These are phyloP conservation scores for Antechinus stuartii DNA, from an alignment of 2,113 vertebrate genomes.

Conservation along the genomic window DNA sequence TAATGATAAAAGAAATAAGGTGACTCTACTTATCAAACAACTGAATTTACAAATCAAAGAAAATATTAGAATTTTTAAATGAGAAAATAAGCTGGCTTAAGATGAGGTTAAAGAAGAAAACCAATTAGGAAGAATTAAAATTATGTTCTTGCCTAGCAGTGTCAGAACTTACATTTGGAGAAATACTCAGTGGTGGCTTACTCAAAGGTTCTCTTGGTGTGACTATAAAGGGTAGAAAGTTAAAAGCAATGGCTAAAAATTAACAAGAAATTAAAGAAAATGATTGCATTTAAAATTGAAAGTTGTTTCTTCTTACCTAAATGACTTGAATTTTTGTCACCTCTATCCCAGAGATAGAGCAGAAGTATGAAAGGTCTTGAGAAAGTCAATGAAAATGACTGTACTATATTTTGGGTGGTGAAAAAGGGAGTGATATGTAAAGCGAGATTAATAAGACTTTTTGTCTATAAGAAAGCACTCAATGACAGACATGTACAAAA, in stretches of 20 bases:
- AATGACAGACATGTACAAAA: fast-evolving
- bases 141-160: constrained; percentile 1
- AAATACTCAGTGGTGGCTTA: constrained; percentile 3
- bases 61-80: not conserved
- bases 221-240: not conserved
- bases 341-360: constrained; percentile 5
- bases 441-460: constrained; percentile 2
- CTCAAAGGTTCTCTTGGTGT: not conserved
- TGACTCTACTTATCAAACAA: not conserved
- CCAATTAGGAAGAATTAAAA: constrained; percentile 41
- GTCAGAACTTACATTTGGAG: not conserved
- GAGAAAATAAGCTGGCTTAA: constrained; percentile 31
- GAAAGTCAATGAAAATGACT: constrained; percentile 48
- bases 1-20: not conserved
- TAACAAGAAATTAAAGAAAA: not conserved
- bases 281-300: not conserved
- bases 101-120: not conserved
- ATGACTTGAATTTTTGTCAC: constrained; percentile 31
- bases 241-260: constrained; percentile 3
- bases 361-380: constrained; percentile 39
- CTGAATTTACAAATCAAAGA: constrained; percentile 17
- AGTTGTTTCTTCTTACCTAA: not conserved
- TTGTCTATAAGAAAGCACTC: not conserved
- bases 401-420: not conserved
- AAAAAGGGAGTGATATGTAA: not conserved